Conservation (phyloP, 2,113 vertebrate genomes). For the Lutjanus erythropterus region DNA sequence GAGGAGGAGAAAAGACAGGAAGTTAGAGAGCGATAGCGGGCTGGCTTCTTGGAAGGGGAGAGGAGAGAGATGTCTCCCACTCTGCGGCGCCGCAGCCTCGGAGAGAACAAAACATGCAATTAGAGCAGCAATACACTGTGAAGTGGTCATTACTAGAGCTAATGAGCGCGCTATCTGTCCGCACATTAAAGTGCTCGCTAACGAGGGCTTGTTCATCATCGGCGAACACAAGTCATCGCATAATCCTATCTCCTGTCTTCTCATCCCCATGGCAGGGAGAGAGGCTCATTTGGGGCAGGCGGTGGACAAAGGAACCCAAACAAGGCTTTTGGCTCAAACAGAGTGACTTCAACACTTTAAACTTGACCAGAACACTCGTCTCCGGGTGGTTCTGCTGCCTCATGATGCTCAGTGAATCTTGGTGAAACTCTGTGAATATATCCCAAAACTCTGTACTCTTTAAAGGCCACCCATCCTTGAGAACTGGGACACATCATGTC, state of each 20-base stretch:
- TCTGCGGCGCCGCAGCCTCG: conserved; percentile 47
- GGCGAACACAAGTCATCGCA: conserved; percentile 78
- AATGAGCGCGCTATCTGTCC: conserved; percentile 85
- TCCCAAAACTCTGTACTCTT: too few species aligned
- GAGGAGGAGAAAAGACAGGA: conserved; percentile 43
- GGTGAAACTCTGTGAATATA: neutral
- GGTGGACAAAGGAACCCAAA: conserved; percentile 66
- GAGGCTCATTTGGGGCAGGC: conserved; percentile 60
- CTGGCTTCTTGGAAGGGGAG: conserved; percentile 60
- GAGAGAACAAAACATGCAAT: conserved; percentile 83
- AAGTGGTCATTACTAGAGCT: conserved; percentile 85
- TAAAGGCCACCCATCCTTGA: too few species aligned
- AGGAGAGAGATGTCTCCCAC: conserved; percentile 55
- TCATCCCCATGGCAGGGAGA: conserved; percentile 61
- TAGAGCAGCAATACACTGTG: conserved; percentile 77
- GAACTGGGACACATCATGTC: too few species aligned
- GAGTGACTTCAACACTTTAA: conserved; percentile 22
- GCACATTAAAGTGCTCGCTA: conserved; percentile 83
- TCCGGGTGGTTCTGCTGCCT: neutral
- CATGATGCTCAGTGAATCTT: too few species aligned
- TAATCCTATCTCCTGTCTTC: conserved; percentile 82
- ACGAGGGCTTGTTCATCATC: conserved; percentile 88
- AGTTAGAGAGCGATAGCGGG: conserved; percentile 51
- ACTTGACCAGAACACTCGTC: conserved; percentile 34
- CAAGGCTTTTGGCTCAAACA: conserved; percentile 42